Conservation (phyloP, 2,797 vertebrate species). For the Anomalospiza imberbis region DNA sequence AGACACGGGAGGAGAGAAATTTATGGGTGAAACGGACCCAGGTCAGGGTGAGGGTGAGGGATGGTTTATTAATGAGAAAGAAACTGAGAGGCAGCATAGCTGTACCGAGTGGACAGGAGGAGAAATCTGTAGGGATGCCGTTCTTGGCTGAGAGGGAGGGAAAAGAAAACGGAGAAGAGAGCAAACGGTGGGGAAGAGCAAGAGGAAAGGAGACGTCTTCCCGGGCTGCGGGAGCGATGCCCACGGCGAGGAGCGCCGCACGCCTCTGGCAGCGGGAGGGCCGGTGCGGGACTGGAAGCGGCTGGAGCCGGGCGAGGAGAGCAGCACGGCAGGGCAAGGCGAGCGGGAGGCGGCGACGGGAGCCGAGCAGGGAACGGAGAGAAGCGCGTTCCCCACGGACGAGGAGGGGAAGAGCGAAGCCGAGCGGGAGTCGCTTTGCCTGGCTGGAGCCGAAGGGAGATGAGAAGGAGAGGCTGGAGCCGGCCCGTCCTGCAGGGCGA, state of each 20-base stretch:
- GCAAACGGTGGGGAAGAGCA: not conserved
- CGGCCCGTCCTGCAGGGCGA: not conserved
- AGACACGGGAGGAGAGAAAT: not conserved
- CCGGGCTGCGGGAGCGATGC: not conserved
- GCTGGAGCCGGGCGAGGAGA: not conserved
- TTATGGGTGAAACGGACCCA: not conserved
- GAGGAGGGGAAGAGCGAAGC: not conserved
- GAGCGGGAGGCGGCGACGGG: not conserved
- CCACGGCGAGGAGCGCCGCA: not conserved
- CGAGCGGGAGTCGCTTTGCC: not conserved
- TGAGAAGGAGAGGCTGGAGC: not conserved
- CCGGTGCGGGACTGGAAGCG: not conserved
- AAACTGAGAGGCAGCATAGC: slow-evolving; percentile 24
- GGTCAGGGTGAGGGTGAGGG: slow-evolving; percentile 23
- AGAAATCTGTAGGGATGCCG: not conserved
- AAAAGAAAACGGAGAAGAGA: not conserved
- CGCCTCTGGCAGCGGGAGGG: not conserved
- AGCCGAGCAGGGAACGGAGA: not conserved
- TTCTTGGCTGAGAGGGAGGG: not conserved
- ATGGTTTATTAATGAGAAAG: slow-evolving; percentile 42
- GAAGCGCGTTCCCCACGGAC: not conserved
- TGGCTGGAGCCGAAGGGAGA: not conserved
- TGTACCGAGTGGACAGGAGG: not conserved
- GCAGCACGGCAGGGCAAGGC: not conserved
- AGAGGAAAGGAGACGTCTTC: not conserved